Evolutionary conservation across 2,797 vertebrate species (phyloP), one percentile per base, ranked within the genome.

Genomic region (Anguilla anguilla): DNA sequence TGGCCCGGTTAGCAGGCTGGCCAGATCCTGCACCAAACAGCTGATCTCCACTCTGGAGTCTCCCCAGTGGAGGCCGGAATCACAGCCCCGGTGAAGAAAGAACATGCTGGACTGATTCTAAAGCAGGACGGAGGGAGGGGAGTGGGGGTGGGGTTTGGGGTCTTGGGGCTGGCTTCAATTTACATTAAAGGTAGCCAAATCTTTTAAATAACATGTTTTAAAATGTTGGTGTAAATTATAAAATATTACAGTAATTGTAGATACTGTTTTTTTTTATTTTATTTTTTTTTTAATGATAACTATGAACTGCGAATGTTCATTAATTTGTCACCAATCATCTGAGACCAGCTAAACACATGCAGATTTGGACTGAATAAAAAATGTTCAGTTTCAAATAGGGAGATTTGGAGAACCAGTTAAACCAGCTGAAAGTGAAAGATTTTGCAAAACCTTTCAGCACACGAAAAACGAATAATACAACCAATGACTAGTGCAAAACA

Each of bases 1-100:
- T 95, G 94, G 93, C 93, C 91, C 69, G 74, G 85, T 91, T 89
- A 89, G 91, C 90, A 90, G 86, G 89, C 61, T 90, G 90, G 89
- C 91, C 87, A 79, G 86, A 91, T 84, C 86, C 89, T 49, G 74
- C 81, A 84, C 51, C 55, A 79, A 86, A 83, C 85, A 89, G 88
- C 88, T 89, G 91, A 93, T 89, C 92, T 91, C 67, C 85, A 61
- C 69, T 86, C 85, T 28, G 35, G 25, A 64, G 85, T 86, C 57
- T 79, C 59, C 86, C 59, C 86, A 88, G 85, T 74, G 86, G 77
- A 85, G 85, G 77, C 87, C 79, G 77, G 82, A 31, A 88, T 87
- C 89, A 87, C 83, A 79, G 83, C 83, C 86, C 74, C 86, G 57
- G 72, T 87, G 64, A 55, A 83, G 83, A 86, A 85, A 89, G 72